Percentiles rank a stretch among this genome's conserved stretches.
Conservation (phyloP, 2,113 vertebrate species). For the Cnemophilus loriae region DNA sequence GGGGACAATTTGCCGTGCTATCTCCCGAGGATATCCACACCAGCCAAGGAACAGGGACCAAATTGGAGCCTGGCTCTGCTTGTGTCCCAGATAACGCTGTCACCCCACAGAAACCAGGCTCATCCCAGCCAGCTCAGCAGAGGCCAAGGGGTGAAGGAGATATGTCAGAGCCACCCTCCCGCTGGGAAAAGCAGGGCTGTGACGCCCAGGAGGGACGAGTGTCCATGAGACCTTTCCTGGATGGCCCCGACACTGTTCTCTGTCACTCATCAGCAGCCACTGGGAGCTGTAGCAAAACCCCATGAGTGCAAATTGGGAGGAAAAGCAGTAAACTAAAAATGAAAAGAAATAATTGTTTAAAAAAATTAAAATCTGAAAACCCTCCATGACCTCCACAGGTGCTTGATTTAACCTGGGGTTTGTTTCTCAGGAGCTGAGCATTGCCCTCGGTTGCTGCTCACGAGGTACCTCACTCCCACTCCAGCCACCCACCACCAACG, state of each 20-base stretch:
- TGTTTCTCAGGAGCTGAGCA: background rate
- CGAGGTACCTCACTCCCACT: background rate
- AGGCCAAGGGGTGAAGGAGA: conserved; percentile 1
- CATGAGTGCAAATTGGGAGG: background rate
- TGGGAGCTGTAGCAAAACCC: background rate
- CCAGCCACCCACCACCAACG: rapidly evolving
- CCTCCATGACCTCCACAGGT: background rate
- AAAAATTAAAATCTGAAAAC: too few species aligned
- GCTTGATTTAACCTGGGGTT: background rate
- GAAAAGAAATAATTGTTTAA: background rate
- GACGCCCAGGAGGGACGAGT: background rate
- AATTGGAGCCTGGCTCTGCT: background rate
- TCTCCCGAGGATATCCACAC: background rate
- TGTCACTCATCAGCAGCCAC: background rate
- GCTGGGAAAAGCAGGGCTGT: background rate
- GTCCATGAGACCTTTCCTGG: background rate
- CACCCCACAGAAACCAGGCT: background rate
- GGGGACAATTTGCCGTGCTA: background rate
- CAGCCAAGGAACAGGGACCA: background rate
- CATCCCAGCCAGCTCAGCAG: background rate
- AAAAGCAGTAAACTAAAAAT: background rate
- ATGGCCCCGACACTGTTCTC: background rate
- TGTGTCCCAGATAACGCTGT: conserved; percentile 8
- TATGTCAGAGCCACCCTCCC: background rate
- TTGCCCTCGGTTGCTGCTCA: rapidly evolving